These are phyloP conservation scores for Toxotes lorentzi DNA, from an alignment of 2,797 vertebrate species.

Conservation along the genomic window DNA sequence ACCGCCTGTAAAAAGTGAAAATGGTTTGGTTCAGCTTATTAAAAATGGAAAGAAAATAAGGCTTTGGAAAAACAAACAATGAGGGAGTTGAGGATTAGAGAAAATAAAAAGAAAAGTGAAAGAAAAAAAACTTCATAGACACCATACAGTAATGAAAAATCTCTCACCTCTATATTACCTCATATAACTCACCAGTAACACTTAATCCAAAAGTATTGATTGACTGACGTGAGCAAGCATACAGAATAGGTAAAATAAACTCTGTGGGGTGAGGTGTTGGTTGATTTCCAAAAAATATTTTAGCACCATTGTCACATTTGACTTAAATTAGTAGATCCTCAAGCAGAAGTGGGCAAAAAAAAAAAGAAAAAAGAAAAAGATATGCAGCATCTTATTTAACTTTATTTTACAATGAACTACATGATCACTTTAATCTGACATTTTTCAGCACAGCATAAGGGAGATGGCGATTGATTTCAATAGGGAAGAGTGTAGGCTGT, in stretches of 20 bases:
- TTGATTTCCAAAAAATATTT: constrained; percentile 73
- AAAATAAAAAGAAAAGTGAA: constrained; percentile 73
- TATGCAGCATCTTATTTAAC: constrained; percentile 57
- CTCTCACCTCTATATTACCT: constrained; percentile 69
- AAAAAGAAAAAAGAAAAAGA: constrained; percentile 26
- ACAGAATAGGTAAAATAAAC: constrained; percentile 65
- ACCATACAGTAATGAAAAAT: constrained; percentile 73
- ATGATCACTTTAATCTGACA: constrained; percentile 71
- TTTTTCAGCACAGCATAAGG: constrained; percentile 63
- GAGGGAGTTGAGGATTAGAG: constrained; percentile 78
- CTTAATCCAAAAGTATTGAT: constrained; percentile 79
- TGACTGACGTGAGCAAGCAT: constrained; percentile 73
- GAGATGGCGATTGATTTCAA: constrained; percentile 69
- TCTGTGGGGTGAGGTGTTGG: constrained; percentile 44
- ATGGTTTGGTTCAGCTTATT: constrained; percentile 98
- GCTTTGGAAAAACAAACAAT: constrained; percentile 92
- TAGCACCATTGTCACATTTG: constrained; percentile 37
- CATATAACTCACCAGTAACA: constrained; percentile 73
- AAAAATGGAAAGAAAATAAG: constrained; percentile 87
- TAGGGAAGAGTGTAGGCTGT: constrained; percentile 39
- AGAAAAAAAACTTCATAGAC: constrained; percentile 58
- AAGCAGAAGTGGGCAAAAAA: constrained; percentile 30
- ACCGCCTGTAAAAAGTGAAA: constrained; percentile 94
- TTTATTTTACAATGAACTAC: constrained; percentile 60
- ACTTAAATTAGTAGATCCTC: constrained; percentile 42